phyloP scores from a whole-genome alignment of 2,888 invertebrate species.

The Ferdinandea cuprea region DNA sequence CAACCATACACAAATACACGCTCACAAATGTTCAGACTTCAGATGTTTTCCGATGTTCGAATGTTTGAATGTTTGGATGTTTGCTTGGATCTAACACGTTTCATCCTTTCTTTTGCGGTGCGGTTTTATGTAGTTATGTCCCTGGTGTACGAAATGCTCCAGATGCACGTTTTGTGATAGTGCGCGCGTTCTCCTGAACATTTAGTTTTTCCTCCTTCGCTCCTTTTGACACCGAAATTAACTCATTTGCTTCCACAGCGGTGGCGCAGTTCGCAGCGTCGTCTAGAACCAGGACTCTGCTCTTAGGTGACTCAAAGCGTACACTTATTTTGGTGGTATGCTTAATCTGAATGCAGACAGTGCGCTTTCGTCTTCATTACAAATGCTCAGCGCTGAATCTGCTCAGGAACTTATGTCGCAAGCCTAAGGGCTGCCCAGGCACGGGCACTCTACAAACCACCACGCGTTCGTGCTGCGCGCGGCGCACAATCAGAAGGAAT shows the following conservation, averaged over 20 bases:
- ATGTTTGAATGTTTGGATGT: constrained; percentile 40
- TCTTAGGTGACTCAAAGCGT: constrained; percentile 22
- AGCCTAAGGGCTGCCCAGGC: constrained; percentile 69
- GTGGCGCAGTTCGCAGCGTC: not conserved
- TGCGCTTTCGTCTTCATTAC: constrained; percentile 73
- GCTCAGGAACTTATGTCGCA: constrained; percentile 57
- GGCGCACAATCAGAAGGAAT: constrained; percentile 35
- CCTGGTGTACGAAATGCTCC: constrained; percentile 61
- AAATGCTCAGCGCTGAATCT: constrained; percentile 49
- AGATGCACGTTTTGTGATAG: constrained; percentile 73
- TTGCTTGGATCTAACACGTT: constrained; percentile 55
- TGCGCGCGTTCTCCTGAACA: constrained; percentile 37
- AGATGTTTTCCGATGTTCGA: constrained; percentile 12
- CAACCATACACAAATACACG: constrained; percentile 38
- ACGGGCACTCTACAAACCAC: constrained; percentile 1
- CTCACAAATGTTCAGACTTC: constrained; percentile 31
- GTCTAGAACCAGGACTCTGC: constrained; percentile 11
- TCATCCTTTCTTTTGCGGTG: constrained; percentile 53
- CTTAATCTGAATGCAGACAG: constrained; percentile 67
- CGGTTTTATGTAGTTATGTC: constrained; percentile 62
- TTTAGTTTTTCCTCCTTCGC: constrained; percentile 14
- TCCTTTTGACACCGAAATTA: constrained; percentile 67
- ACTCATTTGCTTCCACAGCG: constrained; percentile 60
- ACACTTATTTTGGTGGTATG: constrained; percentile 15
- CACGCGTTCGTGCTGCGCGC: constrained; percentile 39